Evolutionary conservation across 2,888 invertebrate species (phyloP).

Genomic region (Atrina japonica): DNA sequence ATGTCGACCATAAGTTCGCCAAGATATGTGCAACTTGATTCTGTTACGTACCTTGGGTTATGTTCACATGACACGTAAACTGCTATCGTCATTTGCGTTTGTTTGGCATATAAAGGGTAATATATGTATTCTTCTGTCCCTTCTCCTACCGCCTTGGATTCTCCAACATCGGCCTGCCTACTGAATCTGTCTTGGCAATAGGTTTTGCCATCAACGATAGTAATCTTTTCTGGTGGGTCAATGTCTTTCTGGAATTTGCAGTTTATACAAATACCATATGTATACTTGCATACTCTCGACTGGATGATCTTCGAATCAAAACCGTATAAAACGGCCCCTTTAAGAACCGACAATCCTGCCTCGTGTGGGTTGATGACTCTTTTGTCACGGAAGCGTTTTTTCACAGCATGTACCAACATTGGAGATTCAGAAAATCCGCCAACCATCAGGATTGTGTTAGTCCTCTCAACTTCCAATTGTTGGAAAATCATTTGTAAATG

Average conservation of each 20-base stretch:
- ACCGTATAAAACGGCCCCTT: constrained; percentile 58
- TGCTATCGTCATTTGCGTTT: constrained; percentile 23
- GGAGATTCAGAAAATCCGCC: constrained; percentile 57
- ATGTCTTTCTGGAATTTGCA: constrained; percentile 29
- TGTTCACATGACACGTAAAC: constrained; percentile 33
- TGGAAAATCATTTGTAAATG: constrained; percentile 44
- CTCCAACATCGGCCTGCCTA: constrained; percentile 33
- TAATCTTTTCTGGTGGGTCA: constrained; percentile 42
- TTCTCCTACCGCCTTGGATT: constrained; percentile 19
- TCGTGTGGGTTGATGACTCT: constrained; percentile 52
- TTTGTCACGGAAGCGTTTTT: constrained; percentile 27
- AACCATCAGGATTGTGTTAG: constrained; percentile 51
- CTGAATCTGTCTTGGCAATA: constrained; percentile 32
- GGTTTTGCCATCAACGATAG: background rate
- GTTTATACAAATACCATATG: constrained; percentile 46
- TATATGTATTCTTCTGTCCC: constrained; percentile 17
- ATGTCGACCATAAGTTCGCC: constrained; percentile 48
- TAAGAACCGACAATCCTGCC: constrained; percentile 52
- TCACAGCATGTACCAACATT: constrained; percentile 44
- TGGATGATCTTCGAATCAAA: constrained; percentile 45
- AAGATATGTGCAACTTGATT: constrained; percentile 36
- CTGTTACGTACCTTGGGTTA: constrained; percentile 45
- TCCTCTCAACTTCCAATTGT: constrained; percentile 31
- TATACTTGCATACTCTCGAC: constrained; percentile 48
- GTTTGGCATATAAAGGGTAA: constrained; percentile 17